Evolutionary conservation across 2,113 vertebrate genomes (phyloP), one percentile per base, ranked within the genome.

Genomic region (Eulacestoma nigropectus): DNA sequence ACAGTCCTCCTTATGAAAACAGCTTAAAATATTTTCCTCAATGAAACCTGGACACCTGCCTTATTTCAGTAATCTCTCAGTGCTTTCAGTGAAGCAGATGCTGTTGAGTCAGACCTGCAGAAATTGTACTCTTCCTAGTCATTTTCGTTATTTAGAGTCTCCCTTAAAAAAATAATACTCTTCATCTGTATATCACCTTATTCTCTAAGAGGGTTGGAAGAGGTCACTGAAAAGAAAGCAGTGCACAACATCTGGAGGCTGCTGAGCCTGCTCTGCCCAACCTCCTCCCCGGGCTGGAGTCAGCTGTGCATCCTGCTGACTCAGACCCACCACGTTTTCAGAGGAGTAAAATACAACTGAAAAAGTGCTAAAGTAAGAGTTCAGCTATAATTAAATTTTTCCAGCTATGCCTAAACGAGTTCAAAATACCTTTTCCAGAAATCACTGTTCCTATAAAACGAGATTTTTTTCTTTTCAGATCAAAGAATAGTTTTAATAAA

Each of bases 321-420:
- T 97, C 95, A 96, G 87, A 74, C 57, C 49, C 1, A 0, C 62
- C 84, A 92, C 6, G 8, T 42, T 84, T 95, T 69, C 72, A 53
- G 67, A 93, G 90, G 81, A 95, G 80, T 95, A 91, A 97, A 97
- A 96, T 52, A 83, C 32, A 27, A 59, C 89, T 95, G 29, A 90
- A 95, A 96, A 97, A 95, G 75, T 93, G 95, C 84, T 96, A 91
- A 97, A 97, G 70, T 89, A 92, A 95, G 88, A 91, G 81, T 41
- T 94, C 64, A 37, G 90, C 74, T 96, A 88, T 95, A 97, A 97
- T 97, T 96, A 96, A 97, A 91, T 96, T 86, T 89, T 39, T 72
- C 95, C 76, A 4, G 35, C 19, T 83, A 89, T 80, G 49, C 93
- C 89, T 96, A 84, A 85, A 92, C n/a, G 41, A 92, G 86, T 90